Percentiles rank a stretch among this genome's conserved stretches.
These are phyloP conservation scores for Stegodyphus dumicola DNA, from an alignment of 1,140 invertebrate species.

Conservation along the genomic window DNA sequence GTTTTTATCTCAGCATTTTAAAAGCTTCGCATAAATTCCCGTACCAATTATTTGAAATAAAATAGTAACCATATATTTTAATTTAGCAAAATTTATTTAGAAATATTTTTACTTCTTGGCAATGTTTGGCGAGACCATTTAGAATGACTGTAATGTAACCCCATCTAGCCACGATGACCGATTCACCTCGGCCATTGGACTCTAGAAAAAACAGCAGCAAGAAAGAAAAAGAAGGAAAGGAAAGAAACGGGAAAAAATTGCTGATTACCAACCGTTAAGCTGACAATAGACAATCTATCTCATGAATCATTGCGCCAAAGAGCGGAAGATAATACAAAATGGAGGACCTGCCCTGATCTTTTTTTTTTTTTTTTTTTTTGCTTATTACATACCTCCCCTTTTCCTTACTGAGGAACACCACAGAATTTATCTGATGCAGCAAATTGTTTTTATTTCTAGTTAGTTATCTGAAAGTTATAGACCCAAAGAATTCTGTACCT, in stretches of 20 bases:
- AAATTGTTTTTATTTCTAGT: conserved; percentile 41
- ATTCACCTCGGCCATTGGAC: conserved; percentile 19
- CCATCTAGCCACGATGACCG: too few relatives aligned
- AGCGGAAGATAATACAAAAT: conserved; percentile 59
- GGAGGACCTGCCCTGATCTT: conserved; percentile 30
- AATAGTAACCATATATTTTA: too few relatives aligned
- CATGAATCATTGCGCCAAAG: conserved; percentile 58
- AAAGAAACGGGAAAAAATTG: conserved; percentile 39
- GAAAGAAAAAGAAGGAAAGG: conserved; percentile 23
- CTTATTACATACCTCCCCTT: conserved; percentile 25
- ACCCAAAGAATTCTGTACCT: too few relatives aligned
- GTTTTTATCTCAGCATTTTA: too few relatives aligned
- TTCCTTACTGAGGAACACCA: conserved; percentile 22
- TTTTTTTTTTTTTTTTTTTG: conserved; percentile 33
- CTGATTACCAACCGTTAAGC: conserved; percentile 59
- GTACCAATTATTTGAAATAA: too few relatives aligned
- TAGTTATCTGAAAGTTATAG: too few relatives aligned
- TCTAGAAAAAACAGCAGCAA: conserved; percentile 20
- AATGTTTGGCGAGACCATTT: too few relatives aligned
- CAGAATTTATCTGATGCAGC: conserved; percentile 51
- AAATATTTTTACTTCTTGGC: too few relatives aligned
- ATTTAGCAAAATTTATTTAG: too few relatives aligned
- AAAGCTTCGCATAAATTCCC: too few relatives aligned
- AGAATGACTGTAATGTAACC: too few relatives aligned
- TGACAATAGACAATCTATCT: conserved; percentile 60